These are phyloP conservation scores for Octonoba sinensis DNA, from an alignment of 2,888 invertebrate genomes.

Conservation along the genomic window DNA sequence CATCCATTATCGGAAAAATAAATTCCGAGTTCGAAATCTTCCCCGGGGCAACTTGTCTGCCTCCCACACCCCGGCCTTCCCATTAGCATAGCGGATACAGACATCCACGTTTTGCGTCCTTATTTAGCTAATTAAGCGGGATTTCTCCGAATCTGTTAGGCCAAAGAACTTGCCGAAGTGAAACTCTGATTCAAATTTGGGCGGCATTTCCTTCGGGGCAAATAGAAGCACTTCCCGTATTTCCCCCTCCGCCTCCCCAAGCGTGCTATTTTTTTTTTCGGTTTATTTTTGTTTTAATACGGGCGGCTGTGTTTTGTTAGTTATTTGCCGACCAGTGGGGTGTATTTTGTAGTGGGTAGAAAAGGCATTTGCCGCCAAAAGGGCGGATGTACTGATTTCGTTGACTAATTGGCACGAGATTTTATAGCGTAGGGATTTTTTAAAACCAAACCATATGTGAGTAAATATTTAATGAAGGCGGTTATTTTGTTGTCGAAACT, in stretches of 20 bases:
- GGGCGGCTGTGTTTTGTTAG: slow-evolving; percentile 7
- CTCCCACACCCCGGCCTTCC: not conserved
- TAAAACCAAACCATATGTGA: too few relatives aligned
- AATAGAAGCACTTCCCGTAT: too few relatives aligned
- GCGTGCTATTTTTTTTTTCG: not conserved
- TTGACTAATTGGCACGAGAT: slow-evolving; percentile 13
- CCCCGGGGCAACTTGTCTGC: too few relatives aligned
- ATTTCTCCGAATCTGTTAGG: slow-evolving; percentile 18
- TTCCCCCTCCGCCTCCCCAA: not conserved
- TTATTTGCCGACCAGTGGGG: slow-evolving; percentile 2
- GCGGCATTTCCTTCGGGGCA: too few relatives aligned
- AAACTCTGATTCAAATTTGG: too few relatives aligned
- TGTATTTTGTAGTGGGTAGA: slow-evolving; percentile 31
- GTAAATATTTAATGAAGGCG: too few relatives aligned
- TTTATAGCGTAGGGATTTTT: too few relatives aligned
- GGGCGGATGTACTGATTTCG: slow-evolving; percentile 31
- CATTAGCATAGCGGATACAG: slow-evolving; percentile 24
- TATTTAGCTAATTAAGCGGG: slow-evolving; percentile 37
- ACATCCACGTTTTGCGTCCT: slow-evolving; percentile 15
- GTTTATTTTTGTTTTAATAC: slow-evolving; percentile 20
- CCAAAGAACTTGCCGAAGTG: slow-evolving; percentile 15
- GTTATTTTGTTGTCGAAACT: too few relatives aligned
- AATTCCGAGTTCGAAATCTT: too few relatives aligned
- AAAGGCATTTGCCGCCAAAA: slow-evolving; percentile 1
- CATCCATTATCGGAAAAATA: too few relatives aligned